These are phyloP conservation scores for Rhagium mordax DNA, from an alignment of 2,888 invertebrate genomes.

Conservation along the genomic window DNA sequence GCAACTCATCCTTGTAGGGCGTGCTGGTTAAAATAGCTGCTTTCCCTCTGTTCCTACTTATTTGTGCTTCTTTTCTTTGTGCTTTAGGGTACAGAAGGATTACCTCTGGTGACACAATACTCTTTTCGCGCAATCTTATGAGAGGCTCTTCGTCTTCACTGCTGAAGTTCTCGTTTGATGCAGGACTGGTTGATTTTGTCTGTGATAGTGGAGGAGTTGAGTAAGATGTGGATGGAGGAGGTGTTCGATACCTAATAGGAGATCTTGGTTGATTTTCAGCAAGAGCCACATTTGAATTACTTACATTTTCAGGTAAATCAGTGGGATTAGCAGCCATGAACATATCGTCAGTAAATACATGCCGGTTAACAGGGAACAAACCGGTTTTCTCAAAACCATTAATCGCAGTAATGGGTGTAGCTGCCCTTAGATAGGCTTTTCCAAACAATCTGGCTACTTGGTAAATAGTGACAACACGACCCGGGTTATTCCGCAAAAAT, in stretches of 20 bases:
- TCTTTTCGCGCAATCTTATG: not conserved
- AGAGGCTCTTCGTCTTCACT: not conserved
- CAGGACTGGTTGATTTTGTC: conserved; percentile 4
- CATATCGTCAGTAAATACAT: not conserved
- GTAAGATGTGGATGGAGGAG: conserved; percentile 30
- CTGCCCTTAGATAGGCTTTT: conserved; percentile 6
- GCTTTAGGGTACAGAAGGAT: conserved; percentile 27
- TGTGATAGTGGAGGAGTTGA: conserved; percentile 18
- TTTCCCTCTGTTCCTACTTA: conserved; percentile 9
- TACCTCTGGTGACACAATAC: conserved; percentile 19
- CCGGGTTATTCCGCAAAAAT: conserved; percentile 26
- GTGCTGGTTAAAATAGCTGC: conserved; percentile 14
- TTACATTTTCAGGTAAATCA: conserved; percentile 14
- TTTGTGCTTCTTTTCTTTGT: not conserved
- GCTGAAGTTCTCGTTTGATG: not conserved
- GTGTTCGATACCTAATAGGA: conserved; percentile 14
- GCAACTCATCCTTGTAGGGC: conserved; percentile 6
- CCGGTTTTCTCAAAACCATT: conserved; percentile 8
- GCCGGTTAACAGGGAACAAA: not conserved
- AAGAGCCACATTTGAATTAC: conserved; percentile 9
- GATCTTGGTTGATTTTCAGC: conserved; percentile 6
- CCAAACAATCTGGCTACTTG: not conserved
- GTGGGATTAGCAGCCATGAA: conserved; percentile 9
- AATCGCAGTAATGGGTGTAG: not conserved
- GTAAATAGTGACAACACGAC: conserved; percentile 13